phyloP scores from a whole-genome alignment of 2,888 invertebrate species.

The Pachydiplax longipennis region DNA sequence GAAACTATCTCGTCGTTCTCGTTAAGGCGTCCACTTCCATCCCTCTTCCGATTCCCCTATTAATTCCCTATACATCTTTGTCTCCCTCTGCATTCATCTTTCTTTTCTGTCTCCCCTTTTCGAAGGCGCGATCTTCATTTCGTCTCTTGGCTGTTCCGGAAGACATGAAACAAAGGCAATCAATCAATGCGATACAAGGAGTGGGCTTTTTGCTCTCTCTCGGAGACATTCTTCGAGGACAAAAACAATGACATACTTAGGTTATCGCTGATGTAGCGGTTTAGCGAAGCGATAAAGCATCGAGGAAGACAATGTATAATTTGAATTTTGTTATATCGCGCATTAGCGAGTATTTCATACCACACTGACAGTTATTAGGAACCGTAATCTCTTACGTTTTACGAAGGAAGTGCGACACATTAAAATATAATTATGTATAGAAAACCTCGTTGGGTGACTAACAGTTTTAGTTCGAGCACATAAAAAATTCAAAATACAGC shows the following conservation, averaged over 20 bases:
- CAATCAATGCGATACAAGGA: constrained; percentile 19
- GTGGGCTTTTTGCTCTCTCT: not conserved
- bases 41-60: not conserved
- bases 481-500: too few relatives aligned
- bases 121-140: constrained; percentile 8
- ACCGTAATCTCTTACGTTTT: too few relatives aligned
- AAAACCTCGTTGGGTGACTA: too few relatives aligned
- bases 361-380: too few relatives aligned
- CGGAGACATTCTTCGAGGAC: not conserved
- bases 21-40: not conserved
- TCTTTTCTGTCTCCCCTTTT: not conserved
- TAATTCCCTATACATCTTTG: not conserved
- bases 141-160: not conserved
- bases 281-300: too few relatives aligned
- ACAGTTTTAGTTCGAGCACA: too few relatives aligned
- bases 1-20: not conserved
- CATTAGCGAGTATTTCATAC: too few relatives aligned
- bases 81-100: not conserved
- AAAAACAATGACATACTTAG: not conserved
- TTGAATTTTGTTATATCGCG: too few relatives aligned
- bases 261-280: not conserved
- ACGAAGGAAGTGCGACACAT: too few relatives aligned
- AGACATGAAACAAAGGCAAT: constrained; percentile 30
- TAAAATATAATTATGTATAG: too few relatives aligned
- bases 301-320: too few relatives aligned